Percentiles rank a stretch among this genome's conserved stretches.
Conservation (phyloP, 2,113 vertebrate species). For the Heteronetta atricapilla region DNA sequence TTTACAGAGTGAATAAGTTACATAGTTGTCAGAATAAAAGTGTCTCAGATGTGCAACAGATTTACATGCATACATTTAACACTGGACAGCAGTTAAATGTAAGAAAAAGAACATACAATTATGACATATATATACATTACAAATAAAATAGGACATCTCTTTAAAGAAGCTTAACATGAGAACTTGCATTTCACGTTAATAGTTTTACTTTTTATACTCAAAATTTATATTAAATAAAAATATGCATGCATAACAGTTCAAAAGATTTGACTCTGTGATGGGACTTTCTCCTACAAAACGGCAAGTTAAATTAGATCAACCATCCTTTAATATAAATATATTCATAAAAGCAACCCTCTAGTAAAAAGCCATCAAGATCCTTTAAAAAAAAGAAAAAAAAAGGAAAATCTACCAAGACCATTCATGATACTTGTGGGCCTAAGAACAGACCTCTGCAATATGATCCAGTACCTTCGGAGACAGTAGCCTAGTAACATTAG, state of each 20-base stretch:
- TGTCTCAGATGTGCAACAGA: conserved; percentile 87
- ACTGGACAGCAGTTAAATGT: conserved; percentile 75
- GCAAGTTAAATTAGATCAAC: conserved; percentile 82
- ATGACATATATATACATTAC: conserved; percentile 71
- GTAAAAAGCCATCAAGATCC: conserved; percentile 86
- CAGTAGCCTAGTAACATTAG: conserved; percentile 89
- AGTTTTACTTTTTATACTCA: conserved; percentile 74
- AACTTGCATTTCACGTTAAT: conserved; percentile 71
- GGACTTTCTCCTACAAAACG: conserved; percentile 82
- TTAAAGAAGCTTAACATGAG: conserved; percentile 69
- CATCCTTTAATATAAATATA: conserved; percentile 88
- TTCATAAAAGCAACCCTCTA: conserved; percentile 86
- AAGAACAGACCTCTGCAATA: conserved; percentile 77
- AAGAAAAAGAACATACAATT: conserved; percentile 48
- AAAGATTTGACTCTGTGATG: conserved; percentile 73
- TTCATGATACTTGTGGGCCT: conserved; percentile 74
- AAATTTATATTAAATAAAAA: conserved; percentile 83
- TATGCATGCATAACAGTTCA: conserved; percentile 84
- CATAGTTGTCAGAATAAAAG: conserved; percentile 79
- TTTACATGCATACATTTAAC: conserved; percentile 83
- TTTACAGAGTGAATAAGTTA: conserved; percentile 91
- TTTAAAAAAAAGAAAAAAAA: conserved; percentile 63
- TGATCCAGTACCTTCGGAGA: conserved; percentile 81
- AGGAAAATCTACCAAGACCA: conserved; percentile 59
- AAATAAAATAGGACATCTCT: conserved; percentile 80